These are phyloP conservation scores for Lepus oiostolus DNA, from an alignment of 2,797 vertebrate species.

Conservation along the genomic window DNA sequence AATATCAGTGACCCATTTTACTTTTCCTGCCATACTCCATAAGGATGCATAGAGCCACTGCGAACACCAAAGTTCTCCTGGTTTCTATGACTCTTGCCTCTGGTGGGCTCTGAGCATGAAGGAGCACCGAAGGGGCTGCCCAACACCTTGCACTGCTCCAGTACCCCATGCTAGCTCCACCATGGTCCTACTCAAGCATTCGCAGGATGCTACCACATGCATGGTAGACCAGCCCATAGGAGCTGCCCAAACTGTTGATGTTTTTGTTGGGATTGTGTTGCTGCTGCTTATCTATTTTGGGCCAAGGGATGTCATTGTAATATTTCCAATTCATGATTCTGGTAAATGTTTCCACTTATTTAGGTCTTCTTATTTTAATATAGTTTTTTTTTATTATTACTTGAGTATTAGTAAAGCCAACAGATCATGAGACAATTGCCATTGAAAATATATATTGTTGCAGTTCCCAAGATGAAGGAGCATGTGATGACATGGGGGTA, in stretches of 20 bases:
- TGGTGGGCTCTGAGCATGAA: too few species aligned
- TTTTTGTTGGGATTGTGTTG: background rate
- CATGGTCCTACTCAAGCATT: too few species aligned
- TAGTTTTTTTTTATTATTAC: background rate
- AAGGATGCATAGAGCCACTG: too few species aligned
- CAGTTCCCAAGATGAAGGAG: background rate
- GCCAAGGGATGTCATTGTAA: background rate
- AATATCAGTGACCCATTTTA: too few species aligned
- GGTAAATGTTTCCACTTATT: background rate
- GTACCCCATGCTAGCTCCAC: too few species aligned
- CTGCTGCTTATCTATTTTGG: conserved; percentile 7
- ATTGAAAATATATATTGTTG: background rate
- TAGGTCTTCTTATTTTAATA: background rate
- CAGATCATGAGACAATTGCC: background rate
- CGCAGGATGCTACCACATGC: too few species aligned
- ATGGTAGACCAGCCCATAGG: too few species aligned
- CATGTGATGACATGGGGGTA: background rate
- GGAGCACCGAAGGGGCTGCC: too few species aligned
- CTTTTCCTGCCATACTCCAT: too few species aligned
- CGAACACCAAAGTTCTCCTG: too few species aligned
- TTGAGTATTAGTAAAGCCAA: background rate
- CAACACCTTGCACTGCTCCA: too few species aligned
- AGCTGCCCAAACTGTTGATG: background rate
- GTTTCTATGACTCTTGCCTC: too few species aligned
- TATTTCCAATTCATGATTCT: background rate